Conservation (phyloP, 2,113 vertebrate genomes). For the Rattus rattus region DNA sequence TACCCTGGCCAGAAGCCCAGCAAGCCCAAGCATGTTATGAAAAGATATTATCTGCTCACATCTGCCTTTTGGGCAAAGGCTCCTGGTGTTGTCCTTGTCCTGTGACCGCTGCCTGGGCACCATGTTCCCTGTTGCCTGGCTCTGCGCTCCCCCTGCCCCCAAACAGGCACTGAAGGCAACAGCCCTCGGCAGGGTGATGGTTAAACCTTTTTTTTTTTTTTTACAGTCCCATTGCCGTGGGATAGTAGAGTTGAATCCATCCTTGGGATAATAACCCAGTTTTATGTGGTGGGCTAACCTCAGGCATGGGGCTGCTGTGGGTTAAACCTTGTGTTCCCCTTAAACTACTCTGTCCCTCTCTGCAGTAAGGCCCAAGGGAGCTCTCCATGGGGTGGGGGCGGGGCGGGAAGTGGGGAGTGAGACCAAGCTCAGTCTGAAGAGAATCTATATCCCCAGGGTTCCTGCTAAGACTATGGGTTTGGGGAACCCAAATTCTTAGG, state of each 20-base stretch:
- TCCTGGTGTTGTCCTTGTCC: not conserved
- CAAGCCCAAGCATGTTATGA: constrained; percentile 26
- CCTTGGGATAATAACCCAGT: not conserved
- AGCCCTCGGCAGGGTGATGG: not conserved
- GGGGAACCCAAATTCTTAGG: not conserved
- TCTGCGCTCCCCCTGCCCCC: not conserved
- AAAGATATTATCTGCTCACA: constrained; percentile 42
- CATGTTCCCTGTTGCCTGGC: not conserved
- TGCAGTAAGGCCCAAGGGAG: not conserved
- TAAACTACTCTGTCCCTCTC: not conserved
- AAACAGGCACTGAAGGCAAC: not conserved
- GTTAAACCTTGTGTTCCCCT: too few species aligned
- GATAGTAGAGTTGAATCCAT: too few species aligned
- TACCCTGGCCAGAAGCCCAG: constrained; percentile 45
- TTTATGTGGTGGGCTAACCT: not conserved
- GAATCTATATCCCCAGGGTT: not conserved
- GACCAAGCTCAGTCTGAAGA: not conserved
- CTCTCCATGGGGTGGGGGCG: not conserved
- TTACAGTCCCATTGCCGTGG: too few species aligned
- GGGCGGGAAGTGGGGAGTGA: not conserved
- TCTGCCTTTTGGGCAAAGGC: constrained; percentile 34
- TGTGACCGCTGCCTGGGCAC: not conserved
- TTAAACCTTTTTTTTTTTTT: not conserved
- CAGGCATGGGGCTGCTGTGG: too few species aligned
- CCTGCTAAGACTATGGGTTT: not conserved